phyloP scores from a whole-genome alignment of 2,797 vertebrate species.

The Tapirus indicus region DNA sequence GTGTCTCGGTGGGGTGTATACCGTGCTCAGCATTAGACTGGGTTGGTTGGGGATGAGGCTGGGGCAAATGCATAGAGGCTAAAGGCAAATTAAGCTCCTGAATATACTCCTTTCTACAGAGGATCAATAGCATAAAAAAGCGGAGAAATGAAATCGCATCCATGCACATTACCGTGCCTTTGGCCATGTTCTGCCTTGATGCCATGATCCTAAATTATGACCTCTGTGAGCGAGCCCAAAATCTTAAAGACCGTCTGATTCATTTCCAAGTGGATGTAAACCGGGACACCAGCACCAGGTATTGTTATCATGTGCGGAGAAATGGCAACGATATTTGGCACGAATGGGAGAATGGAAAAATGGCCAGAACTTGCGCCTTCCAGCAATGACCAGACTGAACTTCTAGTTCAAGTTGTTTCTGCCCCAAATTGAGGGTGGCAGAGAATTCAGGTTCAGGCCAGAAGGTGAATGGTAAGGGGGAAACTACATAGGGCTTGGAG shows the following conservation, averaged over 20 bases:
- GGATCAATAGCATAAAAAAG: slow-evolving; percentile 89
- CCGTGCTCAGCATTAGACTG: not conserved
- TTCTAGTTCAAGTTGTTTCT: not conserved
- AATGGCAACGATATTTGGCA: not conserved
- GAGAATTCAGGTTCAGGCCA: not conserved
- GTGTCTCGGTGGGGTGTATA: not conserved
- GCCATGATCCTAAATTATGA: slow-evolving; percentile 91
- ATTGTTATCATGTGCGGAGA: not conserved
- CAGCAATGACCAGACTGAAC: not conserved
- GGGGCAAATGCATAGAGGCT: not conserved
- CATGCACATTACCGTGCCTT: slow-evolving; percentile 90
- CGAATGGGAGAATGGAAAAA: not conserved
- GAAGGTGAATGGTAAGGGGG: not conserved
- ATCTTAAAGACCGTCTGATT: slow-evolving; percentile 91
- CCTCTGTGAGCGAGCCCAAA: slow-evolving; percentile 89
- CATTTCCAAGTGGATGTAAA: slow-evolving; percentile 92
- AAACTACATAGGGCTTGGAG: not conserved
- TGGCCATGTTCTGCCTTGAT: slow-evolving; percentile 95
- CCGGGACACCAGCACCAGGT: slow-evolving; percentile 92
- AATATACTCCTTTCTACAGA: slow-evolving; percentile 86
- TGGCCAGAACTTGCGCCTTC: not conserved
- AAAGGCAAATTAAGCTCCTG: not conserved
- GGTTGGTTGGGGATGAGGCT: not conserved
- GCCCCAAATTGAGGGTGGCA: not conserved
- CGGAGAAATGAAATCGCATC: slow-evolving; percentile 91